phyloP scores from a whole-genome alignment of 2,888 invertebrate genomes.

The Lasioglossum marginatum region DNA sequence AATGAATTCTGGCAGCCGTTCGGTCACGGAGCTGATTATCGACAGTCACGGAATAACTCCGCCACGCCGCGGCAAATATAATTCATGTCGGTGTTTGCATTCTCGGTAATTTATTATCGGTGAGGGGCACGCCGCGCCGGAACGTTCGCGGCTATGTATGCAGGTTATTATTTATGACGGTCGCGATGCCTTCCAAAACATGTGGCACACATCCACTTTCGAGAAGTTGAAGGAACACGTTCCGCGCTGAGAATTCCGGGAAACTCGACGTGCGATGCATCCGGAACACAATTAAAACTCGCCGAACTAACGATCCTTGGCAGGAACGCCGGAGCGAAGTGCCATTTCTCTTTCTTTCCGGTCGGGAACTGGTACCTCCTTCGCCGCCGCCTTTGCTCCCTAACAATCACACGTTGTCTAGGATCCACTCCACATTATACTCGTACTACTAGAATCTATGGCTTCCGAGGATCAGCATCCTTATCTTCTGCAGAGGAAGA shows the following conservation, averaged over 20 bases:
- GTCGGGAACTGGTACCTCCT: conserved; percentile 14
- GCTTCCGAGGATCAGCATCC: neutral
- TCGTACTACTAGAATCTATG: neutral
- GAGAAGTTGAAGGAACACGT: conserved; percentile 24
- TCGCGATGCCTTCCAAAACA: conserved; percentile 36
- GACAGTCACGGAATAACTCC: conserved; percentile 47
- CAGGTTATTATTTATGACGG: conserved; percentile 49
- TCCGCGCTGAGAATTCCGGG: conserved; percentile 14
- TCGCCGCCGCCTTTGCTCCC: neutral
- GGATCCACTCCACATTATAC: neutral
- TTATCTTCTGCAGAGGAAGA: neutral
- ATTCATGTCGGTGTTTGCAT: conserved; percentile 44
- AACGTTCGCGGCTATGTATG: conserved; percentile 34
- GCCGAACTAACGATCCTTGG: conserved; percentile 23
- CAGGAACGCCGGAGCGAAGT: neutral
- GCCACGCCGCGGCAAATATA: conserved; percentile 32
- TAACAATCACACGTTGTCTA: neutral
- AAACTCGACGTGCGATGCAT: conserved; percentile 25
- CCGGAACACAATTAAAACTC: conserved; percentile 36
- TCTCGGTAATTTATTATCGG: conserved; percentile 48
- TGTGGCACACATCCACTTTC: conserved; percentile 25
- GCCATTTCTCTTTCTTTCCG: conserved; percentile 4
- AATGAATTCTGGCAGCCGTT: conserved; percentile 23
- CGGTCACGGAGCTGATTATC: conserved; percentile 49
- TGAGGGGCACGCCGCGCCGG: conserved; percentile 7